Evolutionary conservation across 2,797 vertebrate genomes (phyloP), one percentile per base, ranked within the genome.

Genomic region (Pseudomugil tenellus): DNA sequence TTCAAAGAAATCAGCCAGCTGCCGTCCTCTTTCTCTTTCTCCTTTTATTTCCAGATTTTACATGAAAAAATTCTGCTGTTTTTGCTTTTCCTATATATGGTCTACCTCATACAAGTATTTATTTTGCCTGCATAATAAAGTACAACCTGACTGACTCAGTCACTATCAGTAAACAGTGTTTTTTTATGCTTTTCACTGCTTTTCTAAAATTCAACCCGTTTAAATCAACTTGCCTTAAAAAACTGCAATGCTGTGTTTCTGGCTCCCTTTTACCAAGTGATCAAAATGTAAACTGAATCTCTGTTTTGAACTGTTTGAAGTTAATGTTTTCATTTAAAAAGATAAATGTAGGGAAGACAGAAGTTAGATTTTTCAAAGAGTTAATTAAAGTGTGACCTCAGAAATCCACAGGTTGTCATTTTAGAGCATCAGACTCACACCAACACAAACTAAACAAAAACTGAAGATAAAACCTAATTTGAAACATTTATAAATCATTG

Each of bases 1-100:
- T 85, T 87, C 80, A 85, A 83, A 87, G 72, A 66, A 68, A 49
- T 71, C 34, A 10, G 52, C 70, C 70, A 76, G 80, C 72, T 79
- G 74, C 69, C 57, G 26, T 74, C 56, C 28, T 73, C 59, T 25
- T 74, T 63, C 37, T 54, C 59, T 64, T 61, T 52, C 69, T 63
- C 59, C 43, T 39, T 63, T 57, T 48, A 67, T 77, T 6, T 76
- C 34, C n/a, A n/a, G n/a, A n/a, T n/a, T n/a, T n/a, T n/a, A n/a
- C n/a, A n/a, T n/a, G n/a, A n/a, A n/a, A n/a, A n/a, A n/a, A n/a
- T n/a, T n/a, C n/a, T n/a, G n/a, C n/a, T n/a, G n/a, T 32, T 23
- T 84, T 84, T 85, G 19, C 7, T 19, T 43, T 43, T 43, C 2
- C 19, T 41, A 17, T 19, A 39, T 39, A 16, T 39, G 4, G 37